phyloP scores from a whole-genome alignment of 2,797 vertebrate species.

The Natrix natrix region DNA sequence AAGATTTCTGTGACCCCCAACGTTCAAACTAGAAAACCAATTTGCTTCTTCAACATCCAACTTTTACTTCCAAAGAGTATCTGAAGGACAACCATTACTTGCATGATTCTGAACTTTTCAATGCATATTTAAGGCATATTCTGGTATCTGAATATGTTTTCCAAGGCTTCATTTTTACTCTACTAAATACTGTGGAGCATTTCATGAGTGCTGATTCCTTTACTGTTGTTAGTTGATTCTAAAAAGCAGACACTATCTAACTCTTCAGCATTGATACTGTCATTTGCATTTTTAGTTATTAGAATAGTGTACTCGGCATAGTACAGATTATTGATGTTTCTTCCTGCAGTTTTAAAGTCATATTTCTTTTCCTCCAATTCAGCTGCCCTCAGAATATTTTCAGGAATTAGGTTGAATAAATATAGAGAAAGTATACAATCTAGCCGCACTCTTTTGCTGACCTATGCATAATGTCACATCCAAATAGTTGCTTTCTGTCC shows the following conservation, averaged over 20 bases:
- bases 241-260: not conserved
- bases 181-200: not conserved
- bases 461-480: not conserved
- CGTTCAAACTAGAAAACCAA: not conserved
- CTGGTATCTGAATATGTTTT: not conserved
- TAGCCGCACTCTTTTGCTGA: not conserved
- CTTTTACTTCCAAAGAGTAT: not conserved
- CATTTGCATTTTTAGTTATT: not conserved
- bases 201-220: not conserved
- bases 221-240: not conserved
- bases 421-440: not conserved
- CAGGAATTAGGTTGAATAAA: not conserved
- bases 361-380: not conserved
- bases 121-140: not conserved
- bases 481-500: not conserved
- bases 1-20: not conserved
- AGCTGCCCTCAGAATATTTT: not conserved
- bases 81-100: not conserved
- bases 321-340: not conserved
- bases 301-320: not conserved
- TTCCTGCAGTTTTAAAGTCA: not conserved
- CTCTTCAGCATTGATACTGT: not conserved
- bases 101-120: not conserved
- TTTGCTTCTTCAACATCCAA: not conserved
- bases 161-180: not conserved